These are phyloP conservation scores for Elephas maximus DNA, from an alignment of 2,113 vertebrate genomes.

Conservation along the genomic window DNA sequence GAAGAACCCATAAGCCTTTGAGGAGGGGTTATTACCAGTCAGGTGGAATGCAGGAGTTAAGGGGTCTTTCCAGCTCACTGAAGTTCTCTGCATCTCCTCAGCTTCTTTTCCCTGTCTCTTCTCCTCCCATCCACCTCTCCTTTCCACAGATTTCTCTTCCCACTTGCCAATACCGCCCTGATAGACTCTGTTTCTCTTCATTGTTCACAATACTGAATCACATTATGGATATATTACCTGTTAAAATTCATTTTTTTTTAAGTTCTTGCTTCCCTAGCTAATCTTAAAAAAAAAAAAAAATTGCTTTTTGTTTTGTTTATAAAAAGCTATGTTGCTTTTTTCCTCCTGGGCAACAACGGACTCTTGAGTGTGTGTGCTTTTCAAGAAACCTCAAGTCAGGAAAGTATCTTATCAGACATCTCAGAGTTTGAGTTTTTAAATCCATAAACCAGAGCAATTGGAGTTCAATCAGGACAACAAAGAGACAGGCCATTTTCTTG, in stretches of 20 bases:
- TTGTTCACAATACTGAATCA: neutral
- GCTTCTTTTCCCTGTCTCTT: neutral
- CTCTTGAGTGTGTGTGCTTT: neutral
- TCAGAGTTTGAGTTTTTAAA: neutral
- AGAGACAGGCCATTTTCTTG: slow-evolving; percentile 46
- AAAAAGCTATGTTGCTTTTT: neutral
- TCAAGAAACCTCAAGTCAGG: neutral
- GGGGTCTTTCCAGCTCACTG: neutral
- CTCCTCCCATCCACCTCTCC: too few species aligned
- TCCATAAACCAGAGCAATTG: neutral
- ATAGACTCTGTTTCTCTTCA: neutral
- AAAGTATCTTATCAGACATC: neutral
- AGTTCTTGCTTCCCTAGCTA: neutral
- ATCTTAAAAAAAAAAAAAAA: neutral
- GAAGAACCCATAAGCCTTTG: neutral
- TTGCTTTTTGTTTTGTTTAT: slow-evolving; percentile 26
- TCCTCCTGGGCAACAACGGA: neutral
- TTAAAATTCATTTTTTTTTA: neutral
- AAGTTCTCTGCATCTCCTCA: neutral
- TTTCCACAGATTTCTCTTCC: neutral
- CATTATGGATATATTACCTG: neutral
- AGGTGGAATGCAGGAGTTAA: neutral
- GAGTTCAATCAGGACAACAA: neutral
- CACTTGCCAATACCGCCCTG: neutral
- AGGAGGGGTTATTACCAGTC: neutral